These are phyloP conservation scores for Neolamprologus variostigma DNA, from an alignment of 2,113 vertebrate genomes.

Conservation along the genomic window DNA sequence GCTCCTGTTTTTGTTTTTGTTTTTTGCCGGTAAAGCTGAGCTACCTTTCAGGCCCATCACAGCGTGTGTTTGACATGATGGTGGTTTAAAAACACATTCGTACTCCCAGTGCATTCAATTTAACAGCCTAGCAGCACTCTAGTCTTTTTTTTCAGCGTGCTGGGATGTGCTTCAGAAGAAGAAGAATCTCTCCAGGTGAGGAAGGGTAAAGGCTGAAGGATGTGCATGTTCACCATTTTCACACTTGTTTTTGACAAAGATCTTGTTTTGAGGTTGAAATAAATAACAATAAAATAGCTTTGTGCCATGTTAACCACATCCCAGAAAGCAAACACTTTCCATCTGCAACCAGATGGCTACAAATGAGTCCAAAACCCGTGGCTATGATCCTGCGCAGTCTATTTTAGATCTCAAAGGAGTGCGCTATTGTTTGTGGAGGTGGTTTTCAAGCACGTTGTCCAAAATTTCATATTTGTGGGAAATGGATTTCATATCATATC, in stretches of 20 bases:
- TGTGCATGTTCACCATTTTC: neutral
- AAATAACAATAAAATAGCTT: neutral
- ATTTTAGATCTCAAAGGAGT: neutral
- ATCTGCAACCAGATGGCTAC: neutral
- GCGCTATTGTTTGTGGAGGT: neutral
- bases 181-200: neutral
- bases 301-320: neutral
- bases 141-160: neutral
- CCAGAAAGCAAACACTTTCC: neutral
- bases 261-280: neutral
- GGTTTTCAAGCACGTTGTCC: neutral
- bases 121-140: fast-evolving
- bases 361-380: neutral
- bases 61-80: neutral
- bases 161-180: fast-evolving
- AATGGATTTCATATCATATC: neutral
- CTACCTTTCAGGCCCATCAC: fast-evolving
- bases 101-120: neutral
- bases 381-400: fast-evolving
- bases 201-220: fast-evolving
- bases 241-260: neutral
- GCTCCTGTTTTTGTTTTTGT: fast-evolving
- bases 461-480: neutral
- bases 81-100: neutral
- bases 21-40: neutral